Evolutionary conservation across 2,888 invertebrate genomes (phyloP).

Genomic region (Nomada fabriciana): DNA sequence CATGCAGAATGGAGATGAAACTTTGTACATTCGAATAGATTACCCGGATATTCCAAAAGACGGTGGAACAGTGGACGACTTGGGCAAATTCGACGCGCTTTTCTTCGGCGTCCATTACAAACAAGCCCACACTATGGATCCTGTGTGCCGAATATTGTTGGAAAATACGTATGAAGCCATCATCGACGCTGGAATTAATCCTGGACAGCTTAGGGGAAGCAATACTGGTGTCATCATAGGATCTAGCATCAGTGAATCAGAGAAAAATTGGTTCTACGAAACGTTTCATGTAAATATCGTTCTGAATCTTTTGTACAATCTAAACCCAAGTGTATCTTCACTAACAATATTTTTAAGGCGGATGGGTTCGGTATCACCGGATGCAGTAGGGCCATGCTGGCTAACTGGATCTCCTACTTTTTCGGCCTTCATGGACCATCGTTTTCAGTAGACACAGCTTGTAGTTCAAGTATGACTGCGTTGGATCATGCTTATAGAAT

Average conservation of each 20-base stretch:
- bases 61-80: slow-evolving; percentile 89
- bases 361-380: slow-evolving; percentile 90
- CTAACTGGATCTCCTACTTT: slow-evolving; percentile 95
- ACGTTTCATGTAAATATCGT: slow-evolving; percentile 86
- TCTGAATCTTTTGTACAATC: not conserved
- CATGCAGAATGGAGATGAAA: not conserved
- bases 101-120: slow-evolving; percentile 86
- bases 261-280: slow-evolving; percentile 90
- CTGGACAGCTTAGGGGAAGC: slow-evolving; percentile 87
- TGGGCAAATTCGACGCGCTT: slow-evolving; percentile 88
- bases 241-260: slow-evolving; percentile 89
- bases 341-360: slow-evolving; percentile 65
- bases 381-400: slow-evolving; percentile 96
- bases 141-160: slow-evolving; percentile 87
- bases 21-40: slow-evolving; percentile 69
- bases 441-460: slow-evolving; percentile 95
- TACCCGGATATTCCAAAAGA: slow-evolving; percentile 90
- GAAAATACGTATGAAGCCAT: slow-evolving; percentile 88
- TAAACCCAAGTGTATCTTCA: not conserved
- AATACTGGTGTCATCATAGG: slow-evolving; percentile 91
- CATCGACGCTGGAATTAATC: slow-evolving; percentile 86
- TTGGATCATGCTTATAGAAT: slow-evolving; percentile 92
- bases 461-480: slow-evolving; percentile 96
- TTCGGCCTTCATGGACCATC: slow-evolving; percentile 96
- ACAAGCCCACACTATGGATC: slow-evolving; percentile 86